Evolutionary conservation across 2,113 vertebrate species (phyloP).

Genomic region (Raphicerus campestris): DNA sequence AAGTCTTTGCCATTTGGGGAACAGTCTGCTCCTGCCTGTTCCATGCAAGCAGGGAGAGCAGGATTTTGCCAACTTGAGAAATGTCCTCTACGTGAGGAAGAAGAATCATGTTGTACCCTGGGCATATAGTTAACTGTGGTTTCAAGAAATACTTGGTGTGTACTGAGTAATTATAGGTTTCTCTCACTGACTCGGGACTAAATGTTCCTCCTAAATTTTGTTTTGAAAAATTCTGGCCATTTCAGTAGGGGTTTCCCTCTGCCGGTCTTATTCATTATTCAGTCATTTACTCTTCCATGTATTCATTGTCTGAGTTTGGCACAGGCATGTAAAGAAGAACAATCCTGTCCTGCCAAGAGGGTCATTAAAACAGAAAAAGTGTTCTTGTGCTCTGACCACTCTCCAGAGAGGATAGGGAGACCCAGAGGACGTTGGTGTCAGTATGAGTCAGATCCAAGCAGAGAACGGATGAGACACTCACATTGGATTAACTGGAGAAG

Average conservation of each 20-base stretch:
- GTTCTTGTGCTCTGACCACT: not conserved
- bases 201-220: conserved; percentile 46
- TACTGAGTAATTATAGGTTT: conserved; percentile 53
- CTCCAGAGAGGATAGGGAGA: not conserved
- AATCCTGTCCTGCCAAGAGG: not conserved
- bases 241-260: conserved; percentile 28
- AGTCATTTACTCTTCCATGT: not conserved
- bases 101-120: not conserved
- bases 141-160: conserved; percentile 18
- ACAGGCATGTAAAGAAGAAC: not conserved
- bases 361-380: not conserved
- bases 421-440: not conserved
- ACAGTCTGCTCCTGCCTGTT: not conserved
- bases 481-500: not conserved
- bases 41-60: not conserved
- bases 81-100: not conserved
- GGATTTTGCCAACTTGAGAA: not conserved
- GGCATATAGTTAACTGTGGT: conserved; percentile 13
- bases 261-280: not conserved
- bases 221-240: not conserved
- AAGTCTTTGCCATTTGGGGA: not conserved
- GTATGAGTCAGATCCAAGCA: not conserved
- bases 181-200: conserved; percentile 26
- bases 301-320: not conserved
- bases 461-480: not conserved